Base-by-base conservation (phyloP, 2,888 invertebrate species). In the Drosophila falleni region DNA sequence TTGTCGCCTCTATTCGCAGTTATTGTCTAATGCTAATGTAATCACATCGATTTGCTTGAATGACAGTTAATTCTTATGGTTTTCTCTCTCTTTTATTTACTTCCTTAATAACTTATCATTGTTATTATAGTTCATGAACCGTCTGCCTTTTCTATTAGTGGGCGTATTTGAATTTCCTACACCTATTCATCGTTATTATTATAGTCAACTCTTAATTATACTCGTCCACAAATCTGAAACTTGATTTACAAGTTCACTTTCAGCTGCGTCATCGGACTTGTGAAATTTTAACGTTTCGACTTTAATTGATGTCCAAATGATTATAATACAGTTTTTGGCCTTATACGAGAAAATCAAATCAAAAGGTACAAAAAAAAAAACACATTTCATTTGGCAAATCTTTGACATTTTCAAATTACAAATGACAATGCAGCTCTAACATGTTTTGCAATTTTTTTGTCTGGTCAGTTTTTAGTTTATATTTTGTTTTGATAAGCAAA, bases 11-110 rank as follows among this genome's bases (percentile, higher is more conserved):
- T 31, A 35, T 41, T 47, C 13, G 50, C 16, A 29, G 58, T 41
- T 61, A 47, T 50, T 56, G 39, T 51, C 19, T 67, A 80, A 71
- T 61, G 65, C 64, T 49, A 60, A 75, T 78, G 65, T 83, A 87
- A 84, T 84, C 78, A 66, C 78, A 70, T 87, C 84, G 84, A 84
- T 87, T 87, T 71, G 53, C 46, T 2, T 26, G 15, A 23, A 55
- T 26, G 41, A 31, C 39, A 41, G 42, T 42, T 56, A 9, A 46
- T 46, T 47, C 68, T 56, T 51, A 33, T 55, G 9, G 39, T 29
- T 37, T 29, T 51, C 35, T 23, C n/a, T 11, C 55, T 50, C 47
- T 26, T 39, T 56, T 29, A 29, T 6, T 16, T n/a, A 47, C 37
- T 80, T 78, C 64, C 19, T 19, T 11, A 19, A 53, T 19, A 19